phyloP scores from a whole-genome alignment of 1,140 invertebrate species.

The Battus philenor region DNA sequence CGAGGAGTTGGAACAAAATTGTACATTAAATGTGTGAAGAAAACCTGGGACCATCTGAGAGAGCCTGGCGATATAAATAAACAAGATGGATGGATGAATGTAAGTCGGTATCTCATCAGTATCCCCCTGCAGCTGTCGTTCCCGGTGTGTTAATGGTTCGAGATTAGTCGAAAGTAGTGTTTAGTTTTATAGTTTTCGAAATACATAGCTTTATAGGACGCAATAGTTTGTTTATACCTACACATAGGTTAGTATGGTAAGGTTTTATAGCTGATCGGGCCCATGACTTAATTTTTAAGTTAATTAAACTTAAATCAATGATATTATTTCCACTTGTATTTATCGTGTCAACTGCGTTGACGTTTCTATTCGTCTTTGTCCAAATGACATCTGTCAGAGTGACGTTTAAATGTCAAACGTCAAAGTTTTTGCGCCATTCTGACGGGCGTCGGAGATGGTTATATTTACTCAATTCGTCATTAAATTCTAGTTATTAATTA shows the following conservation, averaged over 20 bases:
- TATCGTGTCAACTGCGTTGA: conserved; percentile 31
- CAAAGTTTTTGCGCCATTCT: not conserved
- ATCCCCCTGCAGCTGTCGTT: too few relatives aligned
- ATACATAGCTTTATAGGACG: conserved; percentile 65
- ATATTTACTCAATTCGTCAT: conserved; percentile 48
- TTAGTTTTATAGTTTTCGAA: conserved; percentile 67
- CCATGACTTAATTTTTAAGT: conserved; percentile 72
- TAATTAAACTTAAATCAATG: conserved; percentile 46
- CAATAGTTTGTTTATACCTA: conserved; percentile 62
- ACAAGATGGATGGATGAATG: too few relatives aligned
- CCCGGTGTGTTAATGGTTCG: too few relatives aligned
- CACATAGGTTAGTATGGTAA: conserved; percentile 43
- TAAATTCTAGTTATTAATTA: conserved; percentile 52
- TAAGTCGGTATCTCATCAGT: too few relatives aligned
- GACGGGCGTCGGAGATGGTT: conserved; percentile 18
- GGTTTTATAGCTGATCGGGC: conserved; percentile 65
- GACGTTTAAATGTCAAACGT: conserved; percentile 9
- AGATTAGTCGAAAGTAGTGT: too few relatives aligned
- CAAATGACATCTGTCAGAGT: conserved; percentile 11
- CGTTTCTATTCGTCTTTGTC: conserved; percentile 25
- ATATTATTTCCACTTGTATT: conserved; percentile 33
- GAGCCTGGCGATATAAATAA: too few relatives aligned
- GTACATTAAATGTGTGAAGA: too few relatives aligned
- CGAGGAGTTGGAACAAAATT: too few relatives aligned
- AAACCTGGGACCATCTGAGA: too few relatives aligned